Conservation (phyloP, 2,888 invertebrate genomes). For the Notodonta ziczac region DNA sequence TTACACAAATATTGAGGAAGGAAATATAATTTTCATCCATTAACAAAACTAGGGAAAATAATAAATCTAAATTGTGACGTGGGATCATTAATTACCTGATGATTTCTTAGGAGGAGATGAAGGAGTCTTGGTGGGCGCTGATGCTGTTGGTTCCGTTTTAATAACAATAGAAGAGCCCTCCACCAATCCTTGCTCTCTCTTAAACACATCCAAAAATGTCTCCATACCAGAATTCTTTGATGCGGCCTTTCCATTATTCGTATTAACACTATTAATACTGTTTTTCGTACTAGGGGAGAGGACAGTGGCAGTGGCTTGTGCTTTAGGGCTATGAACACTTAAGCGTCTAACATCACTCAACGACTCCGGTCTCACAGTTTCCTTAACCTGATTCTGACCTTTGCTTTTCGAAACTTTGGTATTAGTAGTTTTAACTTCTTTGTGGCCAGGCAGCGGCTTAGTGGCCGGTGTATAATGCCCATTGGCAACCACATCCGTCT, state of each 20-base stretch:
- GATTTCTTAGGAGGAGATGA: conserved; percentile 61
- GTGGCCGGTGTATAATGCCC: conserved; percentile 61
- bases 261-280: conserved; percentile 73
- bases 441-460: conserved; percentile 35
- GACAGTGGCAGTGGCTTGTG: conserved; percentile 44
- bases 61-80: background rate
- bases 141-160: conserved; percentile 57
- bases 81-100: conserved; percentile 17
- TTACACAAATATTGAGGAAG: background rate
- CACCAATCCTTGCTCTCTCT: conserved; percentile 73
- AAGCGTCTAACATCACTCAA: conserved; percentile 48
- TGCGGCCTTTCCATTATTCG: conserved; percentile 51
- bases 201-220: conserved; percentile 80
- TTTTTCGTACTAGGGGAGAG: conserved; percentile 54
- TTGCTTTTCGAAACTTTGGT: conserved; percentile 71
- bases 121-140: conserved; percentile 48
- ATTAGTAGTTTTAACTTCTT: conserved; percentile 59
- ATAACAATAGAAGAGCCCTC: conserved; percentile 47
- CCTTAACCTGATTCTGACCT: conserved; percentile 53
- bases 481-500: conserved; percentile 61
- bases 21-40: background rate
- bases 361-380: conserved; percentile 48
- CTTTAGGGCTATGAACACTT: conserved; percentile 61
- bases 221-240: conserved; percentile 55
- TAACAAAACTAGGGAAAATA: too few relatives aligned